A percentile compares a stretch with the other conserved stretches of the same genome.
Conservation (phyloP, 2,797 vertebrate species). For the Psittacula derbiana region DNA sequence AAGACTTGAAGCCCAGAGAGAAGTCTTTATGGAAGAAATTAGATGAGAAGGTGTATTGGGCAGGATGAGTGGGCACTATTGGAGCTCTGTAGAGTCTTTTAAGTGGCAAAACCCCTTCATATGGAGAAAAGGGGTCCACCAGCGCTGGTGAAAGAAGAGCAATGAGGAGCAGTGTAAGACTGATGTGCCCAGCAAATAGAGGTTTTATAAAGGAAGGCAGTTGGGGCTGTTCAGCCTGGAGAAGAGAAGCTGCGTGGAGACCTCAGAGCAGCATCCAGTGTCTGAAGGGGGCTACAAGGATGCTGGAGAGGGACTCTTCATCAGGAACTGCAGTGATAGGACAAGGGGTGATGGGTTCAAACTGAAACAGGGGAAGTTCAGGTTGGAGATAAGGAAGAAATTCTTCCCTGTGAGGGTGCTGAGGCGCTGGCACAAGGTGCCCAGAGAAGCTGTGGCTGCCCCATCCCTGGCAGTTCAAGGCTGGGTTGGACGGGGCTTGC, state of each 20-base stretch:
- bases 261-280: neutral
- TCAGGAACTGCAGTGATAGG: neutral
- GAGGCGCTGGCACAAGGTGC: neutral
- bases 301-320: neutral
- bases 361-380: neutral
- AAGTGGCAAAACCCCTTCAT: neutral
- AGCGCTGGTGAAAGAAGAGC: neutral
- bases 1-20: neutral
- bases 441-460: neutral
- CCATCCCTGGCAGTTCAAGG: neutral
- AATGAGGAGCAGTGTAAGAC: neutral
- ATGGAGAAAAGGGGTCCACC: neutral
- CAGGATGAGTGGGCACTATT: rapidly evolving
- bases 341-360: neutral
- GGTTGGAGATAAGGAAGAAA: neutral
- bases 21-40: neutral
- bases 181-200: neutral
- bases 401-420: neutral
- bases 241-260: neutral
- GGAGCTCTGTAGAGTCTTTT: neutral
- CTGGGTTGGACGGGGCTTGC: neutral
- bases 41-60: neutral
- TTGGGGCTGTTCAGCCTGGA: neutral
- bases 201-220: neutral
- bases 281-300: neutral